Evolutionary conservation across 2,888 invertebrate genomes (phyloP).

Genomic region (Craniophora ligustri): DNA sequence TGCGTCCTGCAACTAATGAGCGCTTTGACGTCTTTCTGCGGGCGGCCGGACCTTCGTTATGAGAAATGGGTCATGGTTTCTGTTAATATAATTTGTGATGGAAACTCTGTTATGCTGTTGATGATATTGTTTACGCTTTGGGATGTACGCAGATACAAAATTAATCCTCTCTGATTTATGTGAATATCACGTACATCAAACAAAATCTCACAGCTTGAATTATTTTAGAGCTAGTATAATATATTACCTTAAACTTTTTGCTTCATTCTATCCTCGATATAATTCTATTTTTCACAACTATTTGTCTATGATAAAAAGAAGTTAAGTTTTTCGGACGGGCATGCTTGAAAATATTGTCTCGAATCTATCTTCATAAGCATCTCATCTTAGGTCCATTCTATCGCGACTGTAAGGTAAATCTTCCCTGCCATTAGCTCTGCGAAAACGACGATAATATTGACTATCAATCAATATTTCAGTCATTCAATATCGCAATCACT

Average conservation of each 20-base stretch:
- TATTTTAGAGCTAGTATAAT: too few relatives aligned
- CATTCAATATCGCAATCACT: conserved; percentile 12
- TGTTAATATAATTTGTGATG: conserved; percentile 48
- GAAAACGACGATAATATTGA: conserved; percentile 34
- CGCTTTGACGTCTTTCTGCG: conserved; percentile 60
- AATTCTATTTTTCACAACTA: neutral
- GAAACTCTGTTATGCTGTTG: conserved; percentile 23
- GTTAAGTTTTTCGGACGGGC: neutral
- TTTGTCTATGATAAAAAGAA: conserved; percentile 4
- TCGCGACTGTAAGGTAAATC: conserved; percentile 27
- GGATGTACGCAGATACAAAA: neutral
- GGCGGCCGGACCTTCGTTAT: conserved; percentile 54
- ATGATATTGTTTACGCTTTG: conserved; percentile 16
- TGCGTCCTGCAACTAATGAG: conserved; percentile 62
- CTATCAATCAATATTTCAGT: conserved; percentile 30
- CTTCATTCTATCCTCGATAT: too few relatives aligned
- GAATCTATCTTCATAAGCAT: conserved; percentile 34
- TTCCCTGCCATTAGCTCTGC: conserved; percentile 21
- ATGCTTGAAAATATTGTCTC: conserved; percentile 14
- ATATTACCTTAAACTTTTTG: too few relatives aligned
- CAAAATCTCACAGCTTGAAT: neutral
- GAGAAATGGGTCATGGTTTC: conserved; percentile 60
- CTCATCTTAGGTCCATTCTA: conserved; percentile 27
- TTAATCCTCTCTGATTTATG: neutral
- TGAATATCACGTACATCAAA: too few relatives aligned